Evolutionary conservation across 2,113 vertebrate genomes (phyloP).

Genomic region (Hepsetus odoe): DNA sequence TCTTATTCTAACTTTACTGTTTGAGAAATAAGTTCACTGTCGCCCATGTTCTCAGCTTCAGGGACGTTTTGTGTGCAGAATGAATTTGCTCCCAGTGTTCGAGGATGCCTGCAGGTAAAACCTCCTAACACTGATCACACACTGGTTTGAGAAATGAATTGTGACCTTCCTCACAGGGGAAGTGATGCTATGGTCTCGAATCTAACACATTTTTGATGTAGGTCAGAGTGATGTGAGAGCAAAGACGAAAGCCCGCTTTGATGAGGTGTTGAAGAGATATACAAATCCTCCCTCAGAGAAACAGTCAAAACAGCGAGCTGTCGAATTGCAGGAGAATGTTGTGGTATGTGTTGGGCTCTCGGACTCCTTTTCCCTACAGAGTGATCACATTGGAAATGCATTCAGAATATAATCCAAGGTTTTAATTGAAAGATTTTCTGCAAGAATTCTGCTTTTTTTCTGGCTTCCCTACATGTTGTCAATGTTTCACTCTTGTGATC

Average conservation of each 20-base stretch:
- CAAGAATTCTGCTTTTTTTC: background rate
- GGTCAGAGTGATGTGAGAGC: slow-evolving; percentile 87
- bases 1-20: too few species aligned
- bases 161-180: too few species aligned
- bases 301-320: slow-evolving; percentile 75
- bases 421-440: background rate
- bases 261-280: slow-evolving; percentile 85
- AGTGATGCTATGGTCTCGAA: background rate
- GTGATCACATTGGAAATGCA: too few species aligned
- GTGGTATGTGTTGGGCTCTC: slow-evolving; percentile 72
- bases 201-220: slow-evolving; percentile 63
- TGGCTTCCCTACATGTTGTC: too few species aligned
- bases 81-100: slow-evolving; percentile 46
- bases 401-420: background rate
- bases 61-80: slow-evolving; percentile 28
- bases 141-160: too few species aligned
- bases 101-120: slow-evolving; percentile 87
- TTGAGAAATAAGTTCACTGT: background rate
- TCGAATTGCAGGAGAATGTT: slow-evolving; percentile 75
- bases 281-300: slow-evolving; percentile 70
- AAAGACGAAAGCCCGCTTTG: slow-evolving; percentile 86
- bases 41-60: background rate
- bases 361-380: background rate
- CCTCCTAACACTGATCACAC: slow-evolving; percentile 39
- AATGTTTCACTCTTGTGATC: background rate